A percentile compares a stretch with the other conserved stretches of the same genome.
Conservation (phyloP, 2,797 vertebrate genomes). For the Peromyscus eremicus region DNA sequence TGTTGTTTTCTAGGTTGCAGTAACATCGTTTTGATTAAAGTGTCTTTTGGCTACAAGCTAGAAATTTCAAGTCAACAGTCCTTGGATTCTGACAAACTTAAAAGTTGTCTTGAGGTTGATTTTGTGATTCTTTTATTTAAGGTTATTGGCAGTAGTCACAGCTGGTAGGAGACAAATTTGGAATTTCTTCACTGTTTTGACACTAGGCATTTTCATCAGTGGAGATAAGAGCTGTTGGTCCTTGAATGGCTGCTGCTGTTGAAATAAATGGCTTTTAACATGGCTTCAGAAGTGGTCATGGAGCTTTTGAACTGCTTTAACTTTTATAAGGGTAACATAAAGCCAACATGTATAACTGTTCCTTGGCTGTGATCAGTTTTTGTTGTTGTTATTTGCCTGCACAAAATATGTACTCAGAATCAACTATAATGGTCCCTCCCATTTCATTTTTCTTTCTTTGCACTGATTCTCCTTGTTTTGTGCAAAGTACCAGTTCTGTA, state of each 20-base stretch:
- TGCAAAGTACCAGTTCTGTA: slow-evolving; percentile 40
- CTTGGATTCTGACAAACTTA: slow-evolving; percentile 53
- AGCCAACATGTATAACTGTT: neutral
- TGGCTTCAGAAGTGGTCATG: slow-evolving; percentile 17
- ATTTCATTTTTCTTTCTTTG: slow-evolving; percentile 31
- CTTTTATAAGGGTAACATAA: slow-evolving; percentile 47
- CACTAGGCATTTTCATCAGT: slow-evolving; percentile 61
- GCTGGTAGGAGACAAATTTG: slow-evolving; percentile 62
- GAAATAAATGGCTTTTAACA: slow-evolving; percentile 78
- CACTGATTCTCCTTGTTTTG: slow-evolving; percentile 52
- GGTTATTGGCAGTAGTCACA: slow-evolving; percentile 40
- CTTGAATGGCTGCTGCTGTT: slow-evolving; percentile 85
- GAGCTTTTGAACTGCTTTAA: slow-evolving; percentile 13
- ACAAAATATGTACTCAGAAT: neutral
- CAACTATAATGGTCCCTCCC: neutral
- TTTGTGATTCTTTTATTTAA: slow-evolving; percentile 55
- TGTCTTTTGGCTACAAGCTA: slow-evolving; percentile 54
- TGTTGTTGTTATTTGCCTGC: neutral
- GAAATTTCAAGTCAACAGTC: slow-evolving; percentile 8
- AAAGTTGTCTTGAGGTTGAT: slow-evolving; percentile 8
- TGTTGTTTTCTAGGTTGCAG: slow-evolving; percentile 69
- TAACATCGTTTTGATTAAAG: slow-evolving; percentile 52
- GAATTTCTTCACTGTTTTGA: slow-evolving; percentile 55
- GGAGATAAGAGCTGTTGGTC: slow-evolving; percentile 67
- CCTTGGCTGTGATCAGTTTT: slow-evolving; percentile 37